Percentiles rank a stretch among this genome's conserved stretches.
Conservation (phyloP, 2,113 vertebrate genomes). For the Zosterops borbonicus region DNA sequence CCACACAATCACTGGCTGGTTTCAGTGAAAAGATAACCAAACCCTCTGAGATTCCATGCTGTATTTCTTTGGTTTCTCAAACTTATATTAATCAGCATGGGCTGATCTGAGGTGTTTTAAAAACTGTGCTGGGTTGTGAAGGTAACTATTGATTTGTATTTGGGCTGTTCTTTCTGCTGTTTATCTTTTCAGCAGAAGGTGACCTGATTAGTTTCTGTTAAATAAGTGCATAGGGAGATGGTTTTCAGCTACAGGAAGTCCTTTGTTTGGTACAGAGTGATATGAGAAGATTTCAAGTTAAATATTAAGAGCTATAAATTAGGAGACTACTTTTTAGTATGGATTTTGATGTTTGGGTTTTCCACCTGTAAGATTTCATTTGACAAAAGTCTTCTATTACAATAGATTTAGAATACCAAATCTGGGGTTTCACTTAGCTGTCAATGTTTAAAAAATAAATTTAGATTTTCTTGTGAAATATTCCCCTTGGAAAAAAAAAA, state of each 20-base stretch:
- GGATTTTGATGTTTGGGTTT: neutral
- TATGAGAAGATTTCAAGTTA: neutral
- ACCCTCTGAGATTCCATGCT: accelerated
- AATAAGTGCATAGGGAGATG: neutral
- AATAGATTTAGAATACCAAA: neutral
- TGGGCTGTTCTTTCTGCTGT: neutral
- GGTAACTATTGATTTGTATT: neutral
- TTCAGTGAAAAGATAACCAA: neutral
- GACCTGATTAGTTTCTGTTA: neutral
- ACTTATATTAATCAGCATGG: neutral
- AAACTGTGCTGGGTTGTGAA: neutral
- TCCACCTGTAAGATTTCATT: neutral
- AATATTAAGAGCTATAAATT: neutral
- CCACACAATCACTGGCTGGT: neutral
- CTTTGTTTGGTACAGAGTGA: neutral
- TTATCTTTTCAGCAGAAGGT: neutral
- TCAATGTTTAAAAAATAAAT: neutral
- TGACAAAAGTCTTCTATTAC: neutral
- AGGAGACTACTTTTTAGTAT: neutral
- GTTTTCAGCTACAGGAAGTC: neutral
- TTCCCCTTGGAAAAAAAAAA: neutral
- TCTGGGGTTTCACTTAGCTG: neutral
- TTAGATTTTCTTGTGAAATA: neutral
- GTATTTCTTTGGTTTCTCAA: neutral
- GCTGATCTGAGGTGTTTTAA: neutral